Base-by-base conservation (phyloP, 2,797 vertebrate genomes). In the Pseudochromis fuscus region DNA sequence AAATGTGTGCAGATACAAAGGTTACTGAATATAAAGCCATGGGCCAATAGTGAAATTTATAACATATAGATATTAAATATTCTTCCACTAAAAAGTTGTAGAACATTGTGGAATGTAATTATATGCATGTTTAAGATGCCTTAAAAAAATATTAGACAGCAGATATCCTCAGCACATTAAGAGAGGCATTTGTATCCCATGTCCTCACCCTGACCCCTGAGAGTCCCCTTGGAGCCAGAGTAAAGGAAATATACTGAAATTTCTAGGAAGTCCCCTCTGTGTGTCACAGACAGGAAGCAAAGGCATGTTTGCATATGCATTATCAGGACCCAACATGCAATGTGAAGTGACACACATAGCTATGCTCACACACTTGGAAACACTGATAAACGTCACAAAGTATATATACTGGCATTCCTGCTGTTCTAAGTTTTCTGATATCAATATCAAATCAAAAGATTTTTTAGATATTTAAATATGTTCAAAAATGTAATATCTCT, bases 241-340 rank as follows among this genome's bases (percentile, higher is more conserved):
- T 31, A 60, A 79, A 76, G 73, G 85, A 83, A 90, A 81, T 77
- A 56, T 75, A 68, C 51, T 31, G 67, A 83, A 33, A 67, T 85
- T 89, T 92, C 87, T 83, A 81, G 79, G 81, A 92, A 91, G 75
- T 77, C 52, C 48, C 52, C 33, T 27, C 18, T 72, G 60, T 74
- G 60, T 76, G 79, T 78, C 63, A 65, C 62, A 27, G 68, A 70
- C 64, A 71, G 82, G 79, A 87, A 81, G 79, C 70, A 28, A 40
- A 67, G 6, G 24, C 63, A 69, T 79, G 78, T 83, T 84, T 80
- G 69, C 80, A 80, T 69, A 58, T 66, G 23, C 19, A 80, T 72
- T 75, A 77, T 77, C 45, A 28, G 62, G 45, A 65, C 55, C 59
- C 15, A 37, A 35, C 45, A 50, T 71, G 62, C 49, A 50, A 45